phyloP scores from a whole-genome alignment of 35 echinoderm and acorn worm species.

The Lytechinus pictus region DNA sequence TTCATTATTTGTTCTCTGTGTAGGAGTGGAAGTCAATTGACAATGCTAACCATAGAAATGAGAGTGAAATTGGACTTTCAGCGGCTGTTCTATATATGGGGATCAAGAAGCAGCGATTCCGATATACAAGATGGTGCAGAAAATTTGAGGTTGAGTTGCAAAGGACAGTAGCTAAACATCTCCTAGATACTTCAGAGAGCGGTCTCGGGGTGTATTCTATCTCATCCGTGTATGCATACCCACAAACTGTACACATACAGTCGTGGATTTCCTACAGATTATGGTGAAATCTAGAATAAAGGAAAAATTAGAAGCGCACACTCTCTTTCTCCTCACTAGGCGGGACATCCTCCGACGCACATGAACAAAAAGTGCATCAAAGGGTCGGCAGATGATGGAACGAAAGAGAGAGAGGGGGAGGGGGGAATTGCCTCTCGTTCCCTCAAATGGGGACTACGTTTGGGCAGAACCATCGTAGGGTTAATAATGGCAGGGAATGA shows the following conservation, averaged over 20 bases:
- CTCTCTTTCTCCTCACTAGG: not conserved
- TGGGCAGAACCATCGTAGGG: constrained; percentile 14
- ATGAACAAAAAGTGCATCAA: constrained; percentile 30
- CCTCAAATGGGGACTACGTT: constrained; percentile 26
- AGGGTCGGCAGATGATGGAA: constrained; percentile 27
- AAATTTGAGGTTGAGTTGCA: constrained; percentile 2
- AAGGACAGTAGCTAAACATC: not conserved
- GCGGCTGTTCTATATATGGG: not conserved
- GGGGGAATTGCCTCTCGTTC: not conserved
- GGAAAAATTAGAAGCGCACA: constrained; percentile 12
- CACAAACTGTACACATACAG: not conserved
- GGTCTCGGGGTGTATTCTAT: not conserved
- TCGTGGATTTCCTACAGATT: constrained; percentile 11
- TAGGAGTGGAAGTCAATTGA: not conserved
- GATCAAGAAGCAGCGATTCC: not conserved
- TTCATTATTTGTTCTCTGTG: not conserved
- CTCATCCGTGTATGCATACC: not conserved
- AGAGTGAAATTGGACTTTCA: not conserved
- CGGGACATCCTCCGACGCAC: constrained; percentile 22
- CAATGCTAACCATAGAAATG: not conserved
- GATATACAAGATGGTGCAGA: not conserved
- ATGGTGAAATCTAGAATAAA: constrained; percentile 3
- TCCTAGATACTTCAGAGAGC: not conserved
- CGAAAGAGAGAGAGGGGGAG: not conserved
- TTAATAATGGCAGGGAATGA: constrained; percentile 36